Evolutionary conservation across 2,113 vertebrate genomes (phyloP).

Genomic region (Phrynosoma platyrhinos): DNA sequence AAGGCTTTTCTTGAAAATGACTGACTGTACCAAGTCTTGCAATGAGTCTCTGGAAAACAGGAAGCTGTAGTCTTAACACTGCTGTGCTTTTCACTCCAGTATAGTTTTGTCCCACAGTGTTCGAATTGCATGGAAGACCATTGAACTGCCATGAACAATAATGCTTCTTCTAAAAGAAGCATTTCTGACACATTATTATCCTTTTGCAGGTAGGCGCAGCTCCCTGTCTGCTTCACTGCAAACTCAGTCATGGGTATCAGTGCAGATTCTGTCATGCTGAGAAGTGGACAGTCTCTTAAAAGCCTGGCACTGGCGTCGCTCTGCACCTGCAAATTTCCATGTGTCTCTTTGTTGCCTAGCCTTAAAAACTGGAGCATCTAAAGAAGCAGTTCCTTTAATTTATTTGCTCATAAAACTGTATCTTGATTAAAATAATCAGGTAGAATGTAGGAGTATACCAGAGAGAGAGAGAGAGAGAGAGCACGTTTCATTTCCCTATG

Average conservation of each 20-base stretch:
- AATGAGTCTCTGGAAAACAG: background rate
- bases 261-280: slow-evolving; percentile 25
- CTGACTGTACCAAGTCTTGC: slow-evolving; percentile 11
- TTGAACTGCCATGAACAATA: slow-evolving; percentile 25
- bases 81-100: background rate
- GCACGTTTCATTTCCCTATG: background rate
- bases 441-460: background rate
- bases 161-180: slow-evolving; percentile 41
- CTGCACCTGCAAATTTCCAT: slow-evolving; percentile 46
- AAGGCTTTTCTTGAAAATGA: background rate
- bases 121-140: slow-evolving; percentile 15
- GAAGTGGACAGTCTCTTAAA: slow-evolving; percentile 49
- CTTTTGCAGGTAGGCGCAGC: slow-evolving; percentile 28
- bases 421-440: background rate
- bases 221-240: slow-evolving; percentile 24
- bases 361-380: slow-evolving; percentile 25
- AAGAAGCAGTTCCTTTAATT: slow-evolving; percentile 43
- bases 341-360: background rate
- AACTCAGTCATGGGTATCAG: slow-evolving; percentile 32
- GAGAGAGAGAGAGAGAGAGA: no score
- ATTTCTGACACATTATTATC: slow-evolving; percentile 24
- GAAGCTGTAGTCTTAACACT: slow-evolving; percentile 41
- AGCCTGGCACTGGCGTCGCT: slow-evolving; percentile 43
- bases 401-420: slow-evolving; percentile 41
- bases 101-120: slow-evolving; percentile 23